Percentiles rank a stretch among this genome's conserved stretches.
Conservation (phyloP, 2,888 invertebrate species). For the Boloria selene region DNA sequence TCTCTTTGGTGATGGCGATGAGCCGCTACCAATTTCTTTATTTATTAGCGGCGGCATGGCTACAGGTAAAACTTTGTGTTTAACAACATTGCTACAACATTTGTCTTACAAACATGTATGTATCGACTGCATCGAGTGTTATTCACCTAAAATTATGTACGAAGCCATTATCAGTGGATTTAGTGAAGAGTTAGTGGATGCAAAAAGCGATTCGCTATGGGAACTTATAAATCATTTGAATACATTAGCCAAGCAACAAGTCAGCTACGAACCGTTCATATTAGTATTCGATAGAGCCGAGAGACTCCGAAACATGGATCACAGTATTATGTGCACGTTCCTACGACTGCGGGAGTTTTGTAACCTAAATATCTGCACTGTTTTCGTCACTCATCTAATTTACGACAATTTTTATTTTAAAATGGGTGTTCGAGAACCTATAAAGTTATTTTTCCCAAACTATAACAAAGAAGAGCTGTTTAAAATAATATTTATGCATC, state of each 20-base stretch:
- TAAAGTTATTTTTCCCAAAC: conserved; percentile 89
- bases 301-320: conserved; percentile 88
- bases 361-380: conserved; percentile 86
- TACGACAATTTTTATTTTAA: conserved; percentile 91
- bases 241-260: conserved; percentile 51
- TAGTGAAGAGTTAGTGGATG: conserved; percentile 59
- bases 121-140: conserved; percentile 92
- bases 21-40: conserved; percentile 86
- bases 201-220: conserved; percentile 86
- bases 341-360: conserved; percentile 88
- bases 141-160: conserved; percentile 87
- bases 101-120: conserved; percentile 83
- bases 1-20: conserved; percentile 80
- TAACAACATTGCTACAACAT: conserved; percentile 82
- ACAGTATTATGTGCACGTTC: conserved; percentile 87
- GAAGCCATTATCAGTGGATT: conserved; percentile 87
- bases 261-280: conserved; percentile 75
- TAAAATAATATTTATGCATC: conserved; percentile 69
- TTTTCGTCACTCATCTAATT: conserved; percentile 89
- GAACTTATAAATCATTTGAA: conserved; percentile 83
- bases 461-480: conserved; percentile 88
- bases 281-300: conserved; percentile 92
- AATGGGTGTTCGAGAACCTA: conserved; percentile 86
- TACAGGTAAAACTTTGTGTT: conserved; percentile 90
- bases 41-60: conserved; percentile 92